phyloP scores from a whole-genome alignment of 2,888 invertebrate genomes.

The Hoplodrina ambigua region DNA sequence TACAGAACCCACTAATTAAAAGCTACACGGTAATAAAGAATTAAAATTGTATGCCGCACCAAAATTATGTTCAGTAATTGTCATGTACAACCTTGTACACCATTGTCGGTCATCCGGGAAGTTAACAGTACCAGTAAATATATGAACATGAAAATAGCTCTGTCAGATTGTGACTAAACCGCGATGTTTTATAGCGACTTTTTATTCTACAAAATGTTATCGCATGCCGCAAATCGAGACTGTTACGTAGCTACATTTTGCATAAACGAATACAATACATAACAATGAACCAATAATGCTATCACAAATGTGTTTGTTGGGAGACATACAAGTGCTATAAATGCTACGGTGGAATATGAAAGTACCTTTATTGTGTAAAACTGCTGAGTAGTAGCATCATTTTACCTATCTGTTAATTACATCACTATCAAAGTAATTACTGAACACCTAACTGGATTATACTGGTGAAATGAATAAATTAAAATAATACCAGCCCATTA shows the following conservation, averaged over 20 bases:
- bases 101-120: conserved; percentile 70
- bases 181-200: conserved; percentile 58
- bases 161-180: conserved; percentile 40
- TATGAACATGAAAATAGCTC: conserved; percentile 37
- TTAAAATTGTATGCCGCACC: conserved; percentile 48
- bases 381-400: background rate
- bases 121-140: conserved; percentile 56
- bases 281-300: conserved; percentile 18
- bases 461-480: conserved; percentile 22
- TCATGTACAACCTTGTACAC: conserved; percentile 63
- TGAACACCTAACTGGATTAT: conserved; percentile 18
- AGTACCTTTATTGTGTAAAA: background rate
- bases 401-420: conserved; percentile 2
- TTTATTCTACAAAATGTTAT: conserved; percentile 66
- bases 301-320: conserved; percentile 12
- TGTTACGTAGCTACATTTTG: conserved; percentile 23
- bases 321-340: conserved; percentile 9
- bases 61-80: conserved; percentile 52
- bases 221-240: conserved; percentile 63
- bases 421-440: conserved; percentile 23
- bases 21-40: conserved; percentile 43
- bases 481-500: no score
- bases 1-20: conserved; percentile 47
- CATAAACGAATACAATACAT: conserved; percentile 56
- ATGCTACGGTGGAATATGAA: background rate